phyloP scores from a whole-genome alignment of 2,888 invertebrate genomes.

The Lasius fuliginosus region DNA sequence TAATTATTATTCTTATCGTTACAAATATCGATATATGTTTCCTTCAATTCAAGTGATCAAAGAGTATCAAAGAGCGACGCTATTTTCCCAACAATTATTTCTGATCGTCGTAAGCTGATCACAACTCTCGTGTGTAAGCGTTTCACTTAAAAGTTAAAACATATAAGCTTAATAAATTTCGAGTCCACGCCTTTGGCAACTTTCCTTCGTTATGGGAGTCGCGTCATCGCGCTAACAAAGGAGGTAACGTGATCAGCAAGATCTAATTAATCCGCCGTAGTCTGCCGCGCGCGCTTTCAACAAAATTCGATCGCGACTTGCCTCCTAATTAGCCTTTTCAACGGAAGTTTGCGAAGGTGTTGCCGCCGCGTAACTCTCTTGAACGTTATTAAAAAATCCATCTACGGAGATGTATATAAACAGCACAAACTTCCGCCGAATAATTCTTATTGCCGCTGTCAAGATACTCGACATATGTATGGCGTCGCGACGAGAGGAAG shows the following conservation, averaged over 20 bases:
- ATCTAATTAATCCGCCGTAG: constrained; percentile 54
- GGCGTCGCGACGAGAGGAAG: neutral
- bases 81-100: neutral
- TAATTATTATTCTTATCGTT: neutral
- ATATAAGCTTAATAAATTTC: constrained; percentile 51
- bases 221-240: constrained; percentile 48
- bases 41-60: neutral
- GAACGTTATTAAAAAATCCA: constrained; percentile 2
- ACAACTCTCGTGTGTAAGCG: neutral
- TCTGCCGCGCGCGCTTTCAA: constrained; percentile 38
- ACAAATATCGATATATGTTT: no score
- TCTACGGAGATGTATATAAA: neutral
- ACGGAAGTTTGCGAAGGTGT: constrained; percentile 29
- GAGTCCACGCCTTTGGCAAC: constrained; percentile 28
- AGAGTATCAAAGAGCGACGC: neutral
- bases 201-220: constrained; percentile 51
- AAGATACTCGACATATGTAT: neutral
- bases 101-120: neutral
- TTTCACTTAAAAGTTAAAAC: constrained; percentile 25
- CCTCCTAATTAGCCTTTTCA: constrained; percentile 46
- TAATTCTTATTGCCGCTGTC: neutral
- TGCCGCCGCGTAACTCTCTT: neutral
- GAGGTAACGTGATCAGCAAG: constrained; percentile 45
- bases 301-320: constrained; percentile 52
- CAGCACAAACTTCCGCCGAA: constrained; percentile 2